A percentile compares a stretch with the other conserved stretches of the same genome.
Evolutionary conservation across 2,113 vertebrate species (phyloP).

Genomic region (Azemiops feae): DNA sequence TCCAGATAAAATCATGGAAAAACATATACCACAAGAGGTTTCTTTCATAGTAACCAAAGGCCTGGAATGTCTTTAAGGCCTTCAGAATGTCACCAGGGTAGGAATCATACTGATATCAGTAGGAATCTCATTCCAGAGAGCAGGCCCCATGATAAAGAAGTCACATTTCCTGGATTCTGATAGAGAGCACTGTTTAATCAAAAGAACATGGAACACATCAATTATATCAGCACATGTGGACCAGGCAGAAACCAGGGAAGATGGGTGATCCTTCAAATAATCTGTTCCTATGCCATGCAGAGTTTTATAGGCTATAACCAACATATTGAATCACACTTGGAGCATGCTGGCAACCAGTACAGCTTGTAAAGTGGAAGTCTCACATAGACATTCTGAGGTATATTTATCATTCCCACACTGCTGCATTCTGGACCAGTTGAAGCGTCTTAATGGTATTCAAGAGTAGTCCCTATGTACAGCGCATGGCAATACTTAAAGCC

Average conservation of each 20-base stretch:
- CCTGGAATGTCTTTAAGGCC: neutral
- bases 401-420: neutral
- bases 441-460: neutral
- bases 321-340: neutral
- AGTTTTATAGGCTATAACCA: neutral
- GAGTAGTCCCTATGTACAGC: neutral
- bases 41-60: neutral
- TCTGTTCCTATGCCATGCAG: neutral
- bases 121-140: neutral
- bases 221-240: neutral
- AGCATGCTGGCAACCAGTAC: neutral
- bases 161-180: neutral
- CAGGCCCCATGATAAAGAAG: neutral
- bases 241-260: neutral
- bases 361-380: neutral
- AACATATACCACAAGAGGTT: neutral
- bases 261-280: neutral
- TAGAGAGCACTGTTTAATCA: neutral
- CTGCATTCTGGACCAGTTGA: neutral
- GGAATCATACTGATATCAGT: neutral
- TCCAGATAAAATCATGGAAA: neutral
- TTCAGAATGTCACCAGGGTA: neutral
- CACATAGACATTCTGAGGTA: neutral
- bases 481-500: neutral
- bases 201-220: neutral